Percentiles rank a stretch among this genome's conserved stretches.
These are phyloP conservation scores for Oligia strigilis DNA, from an alignment of 2,888 invertebrate species.

Conservation along the genomic window DNA sequence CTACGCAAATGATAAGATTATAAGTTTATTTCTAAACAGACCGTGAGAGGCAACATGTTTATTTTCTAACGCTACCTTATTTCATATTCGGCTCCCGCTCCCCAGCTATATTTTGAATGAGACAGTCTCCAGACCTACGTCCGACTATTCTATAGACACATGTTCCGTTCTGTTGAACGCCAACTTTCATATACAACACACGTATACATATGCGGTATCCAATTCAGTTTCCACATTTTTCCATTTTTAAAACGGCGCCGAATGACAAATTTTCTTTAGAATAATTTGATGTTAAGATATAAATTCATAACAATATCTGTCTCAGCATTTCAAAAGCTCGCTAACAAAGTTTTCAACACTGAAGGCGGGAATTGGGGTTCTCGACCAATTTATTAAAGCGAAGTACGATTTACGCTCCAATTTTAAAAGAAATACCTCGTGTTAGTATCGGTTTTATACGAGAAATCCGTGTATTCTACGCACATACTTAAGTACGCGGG, in stretches of 20 bases:
- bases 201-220: conserved; percentile 42
- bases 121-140: conserved; percentile 82
- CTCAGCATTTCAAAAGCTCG: conserved; percentile 62
- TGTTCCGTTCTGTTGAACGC: conserved; percentile 70
- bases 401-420: conserved; percentile 60
- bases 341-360: conserved; percentile 67
- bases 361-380: conserved; percentile 57
- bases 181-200: conserved; percentile 56
- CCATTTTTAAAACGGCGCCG: conserved; percentile 60
- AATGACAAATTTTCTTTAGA: conserved; percentile 58
- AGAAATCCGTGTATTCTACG: conserved; percentile 57
- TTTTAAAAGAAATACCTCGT: conserved; percentile 65
- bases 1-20: conserved; percentile 33
- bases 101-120: conserved; percentile 84
- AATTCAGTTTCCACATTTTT: conserved; percentile 50
- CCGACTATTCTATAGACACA: conserved; percentile 76
- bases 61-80: conserved; percentile 81
- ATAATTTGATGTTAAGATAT: conserved; percentile 60
- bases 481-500: conserved; percentile 55
- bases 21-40: conserved; percentile 36
- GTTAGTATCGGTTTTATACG: conserved; percentile 56
- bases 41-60: conserved; percentile 52
- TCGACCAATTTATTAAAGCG: conserved; percentile 65
- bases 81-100: conserved; percentile 84
- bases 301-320: conserved; percentile 68